Base-by-base conservation (phyloP, 1,140 invertebrate species). In the Cecropterus lyciades region DNA sequence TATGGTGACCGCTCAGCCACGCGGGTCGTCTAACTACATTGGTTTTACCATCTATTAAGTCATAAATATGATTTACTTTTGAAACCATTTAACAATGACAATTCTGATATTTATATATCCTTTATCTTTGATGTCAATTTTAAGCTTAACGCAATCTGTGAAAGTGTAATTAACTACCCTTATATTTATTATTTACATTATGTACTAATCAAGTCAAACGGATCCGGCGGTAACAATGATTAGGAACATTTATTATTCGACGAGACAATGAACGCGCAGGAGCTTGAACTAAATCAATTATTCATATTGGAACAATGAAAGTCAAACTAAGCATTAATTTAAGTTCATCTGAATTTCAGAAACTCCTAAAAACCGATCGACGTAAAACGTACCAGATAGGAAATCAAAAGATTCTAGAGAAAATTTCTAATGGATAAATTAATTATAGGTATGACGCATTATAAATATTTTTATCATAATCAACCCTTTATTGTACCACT, bases 291-390 rank as follows among this genome's bases (percentile, higher is more conserved):
- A 49, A 49, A 49, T 49, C 46, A 49, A 49, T 49, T 49, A 49
- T 49, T 49, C 46, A 49, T 49, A 49, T 49, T 49, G 46, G 46
- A 49, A 49, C 10, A 20, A 24, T 13, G 46, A 49, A 65, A 65
- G 40, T 48, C 51, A 55, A 65, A 65, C 63, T 46, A 45, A 55
- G 53, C 42, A 56, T 55, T 55, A 65, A 65, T 65, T 56, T 56
- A 55, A 45, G 20, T 55, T 46, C 42, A 13, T 37, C 33, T 37
- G 33, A 14, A 27, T 56, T 49, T 17, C 46, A n/a, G 17, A 49
- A 24, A 49, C 20, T 49, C 46, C 17, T 17, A 24, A 49, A 49
- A 49, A 24, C 15, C 46, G 46, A 24, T 24, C 17, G 11, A 13
- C 46, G 17, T 17, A 20, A n/a, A 49, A 24, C 46, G 46, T 49